Evolutionary conservation across 2,888 invertebrate species (phyloP), one percentile per base, ranked within the genome.

Genomic region (Scotopteryx bipunctaria): DNA sequence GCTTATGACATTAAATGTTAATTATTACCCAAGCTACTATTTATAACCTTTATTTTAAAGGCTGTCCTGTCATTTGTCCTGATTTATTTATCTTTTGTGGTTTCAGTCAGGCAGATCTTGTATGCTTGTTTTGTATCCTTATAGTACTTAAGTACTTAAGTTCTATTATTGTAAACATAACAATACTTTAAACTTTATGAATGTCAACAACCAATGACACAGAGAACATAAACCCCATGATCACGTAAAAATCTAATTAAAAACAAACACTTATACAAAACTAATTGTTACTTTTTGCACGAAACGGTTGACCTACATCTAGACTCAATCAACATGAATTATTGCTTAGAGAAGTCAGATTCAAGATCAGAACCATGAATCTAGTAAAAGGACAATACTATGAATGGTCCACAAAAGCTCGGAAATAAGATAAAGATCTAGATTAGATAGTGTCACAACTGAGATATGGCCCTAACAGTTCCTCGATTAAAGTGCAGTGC

Each of bases 201-300:
- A n/a, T n/a, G n/a, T n/a, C n/a, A n/a, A n/a, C n/a, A n/a, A n/a
- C n/a, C n/a, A n/a, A n/a, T n/a, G 25, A 9, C 9, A 25, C n/a
- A 9, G 5, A 11, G 3, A 4, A 9, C 15, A 25, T 2, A 38
- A 33, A 17, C 16, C 1, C 8, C 25, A 5, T 11, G 11, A 11
- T 9, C 8, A 11, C 9, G 9, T 27, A 11, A 27, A 27, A 11
- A 11, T 11, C 19, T 35, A 31, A n/a, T 40, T 1, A 37, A n/a
- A 2, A 41, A 9, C 23, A 25, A 9, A 14, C n/a, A 31, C 14
- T 6, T 19, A 41, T 41, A 42, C 31, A 17, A n/a, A 42, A 21
- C 19, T 15, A 15, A n/a, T 43, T 16, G 49, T 42, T 33, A 46
- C 46, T 49, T 38, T 35, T 46, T 23, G 43, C 50, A 43, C 51